Base-by-base conservation (phyloP, 2,113 vertebrate species). In the Thermophis baileyi region DNA sequence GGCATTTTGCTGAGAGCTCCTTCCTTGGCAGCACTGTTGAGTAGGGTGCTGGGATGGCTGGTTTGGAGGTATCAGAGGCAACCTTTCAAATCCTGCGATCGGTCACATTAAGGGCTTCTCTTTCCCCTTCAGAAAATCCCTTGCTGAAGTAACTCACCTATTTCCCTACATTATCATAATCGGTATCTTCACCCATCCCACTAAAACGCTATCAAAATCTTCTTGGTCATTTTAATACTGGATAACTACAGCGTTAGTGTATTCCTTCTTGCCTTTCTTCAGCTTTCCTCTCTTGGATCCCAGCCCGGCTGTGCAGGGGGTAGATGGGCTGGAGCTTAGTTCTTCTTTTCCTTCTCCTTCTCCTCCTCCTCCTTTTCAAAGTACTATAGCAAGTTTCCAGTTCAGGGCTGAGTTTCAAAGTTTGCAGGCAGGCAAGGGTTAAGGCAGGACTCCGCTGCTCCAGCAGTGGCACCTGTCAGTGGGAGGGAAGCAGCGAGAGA, bases 401-500 rank as follows among this genome's bases (percentile, higher is more conserved):
- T 27, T 10, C 25, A 1, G 20, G 7, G 74, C 88, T 40, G 89
- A 90, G 88, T 90, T 93, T 90, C 44, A 12, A 57, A 93, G 92
- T 86, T 57, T 24, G 88, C 74, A 60, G 92, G 35, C 88, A 90
- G 92, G 85, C 85, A 87, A 87, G 92, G 92, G 89, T 93, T 88
- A 93, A 93, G 74, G 81, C 92, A 60, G 54, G 88, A 46, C 92
- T 90, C 50, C 2, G 27, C 86, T 57, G 88, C 88, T 93, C 92
- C 92, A 93, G 92, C 60, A 85, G 92, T 93, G 92, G 92, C 92
- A 93, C 92, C 92, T 93, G 89, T 60, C 92, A 93, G 92, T 90
- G 92, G 92, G 92, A 93, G 92, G 92, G 92, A 93, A 85, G 55
- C 81, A 91, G 85, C 30, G 46, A 86, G 53, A 81, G 92, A 90